Base-by-base conservation (phyloP, 2,113 vertebrate genomes). In the Hylia prasina region DNA sequence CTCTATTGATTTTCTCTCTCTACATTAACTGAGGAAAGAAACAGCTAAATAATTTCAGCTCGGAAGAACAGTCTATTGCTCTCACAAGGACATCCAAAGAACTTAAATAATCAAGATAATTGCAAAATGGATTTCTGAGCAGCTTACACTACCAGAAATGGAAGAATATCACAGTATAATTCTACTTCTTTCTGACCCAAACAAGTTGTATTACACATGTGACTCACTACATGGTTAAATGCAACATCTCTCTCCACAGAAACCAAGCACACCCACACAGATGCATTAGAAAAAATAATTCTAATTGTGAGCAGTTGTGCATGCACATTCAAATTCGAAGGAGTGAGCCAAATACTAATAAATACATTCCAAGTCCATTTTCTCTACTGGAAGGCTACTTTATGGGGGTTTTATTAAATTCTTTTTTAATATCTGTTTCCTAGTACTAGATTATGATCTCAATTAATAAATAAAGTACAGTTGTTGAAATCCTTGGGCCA, bases 31-130 rank as follows among this genome's bases (percentile, higher is more conserved):
- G 72, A 77, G 47, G 61, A 91, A 96, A 94, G 65, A 83, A 93
- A 70, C 31, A 76, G 92, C 88, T 81, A 77, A 90, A 97, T 92
- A 94, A 93, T 95, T 93, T 94, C 65, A 90, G 61, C 63, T 2
- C 4, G 64, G 60, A 94, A 77, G 72, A 96, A 70, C 8, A 42
- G 51, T 6, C 8, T 48, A 72, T 73, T 47, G 6, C 83, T 90
- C 86, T 73, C 68, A 70, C 64, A 89, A 90, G 80, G 93, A 78
- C 82, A 90, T 66, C 76, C 53, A 88, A 69, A 71, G 60, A 91
- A 78, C 71, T 86, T 87, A 93, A 93, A 92, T 94, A 83, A 86
- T 86, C 82, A 57, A 80, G 60, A 51, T 95, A 94, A 90, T 68
- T 86, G 73, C 60, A 50, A 68, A 90, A 84, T 4, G 56, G 60